These are phyloP conservation scores for Corapipo altera DNA, from an alignment of 2,113 vertebrate species.

Conservation along the genomic window DNA sequence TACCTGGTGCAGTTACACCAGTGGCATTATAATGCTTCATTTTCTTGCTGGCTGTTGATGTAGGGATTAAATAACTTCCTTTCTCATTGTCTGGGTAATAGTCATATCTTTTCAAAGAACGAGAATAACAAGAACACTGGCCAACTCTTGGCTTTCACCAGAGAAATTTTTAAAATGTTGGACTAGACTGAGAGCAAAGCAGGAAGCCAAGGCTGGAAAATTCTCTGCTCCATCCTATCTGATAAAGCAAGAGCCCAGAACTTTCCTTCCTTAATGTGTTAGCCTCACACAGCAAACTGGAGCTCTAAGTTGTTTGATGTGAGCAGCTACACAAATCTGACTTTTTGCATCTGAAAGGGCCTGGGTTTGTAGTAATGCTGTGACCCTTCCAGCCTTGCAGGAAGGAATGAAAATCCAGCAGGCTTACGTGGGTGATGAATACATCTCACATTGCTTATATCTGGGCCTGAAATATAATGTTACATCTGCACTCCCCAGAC, in stretches of 20 bases:
- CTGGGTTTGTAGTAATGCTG: background rate
- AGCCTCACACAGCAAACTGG: background rate
- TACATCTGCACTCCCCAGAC: background rate
- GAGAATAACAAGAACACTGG: background rate
- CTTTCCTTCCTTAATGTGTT: background rate
- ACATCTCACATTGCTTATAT: background rate
- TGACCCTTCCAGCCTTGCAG: background rate
- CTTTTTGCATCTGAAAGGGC: background rate
- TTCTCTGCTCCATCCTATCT: background rate
- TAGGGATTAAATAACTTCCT: background rate
- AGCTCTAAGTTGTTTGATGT: background rate
- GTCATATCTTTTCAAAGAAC: background rate
- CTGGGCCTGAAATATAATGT: background rate
- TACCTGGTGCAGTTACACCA: background rate
- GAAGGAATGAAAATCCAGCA: background rate
- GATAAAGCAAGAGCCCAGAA: background rate
- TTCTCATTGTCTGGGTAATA: background rate
- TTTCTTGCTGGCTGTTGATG: background rate
- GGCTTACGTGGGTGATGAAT: background rate
- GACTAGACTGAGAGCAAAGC: background rate
- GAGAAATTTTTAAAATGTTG: background rate
- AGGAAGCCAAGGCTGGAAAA: constrained; percentile 6
- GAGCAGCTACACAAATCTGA: background rate
- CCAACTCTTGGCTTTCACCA: background rate
- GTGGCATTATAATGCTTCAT: background rate